Evolutionary conservation across 2,797 vertebrate genomes (phyloP), one percentile per base, ranked within the genome.

Genomic region (Anas bernieri): DNA sequence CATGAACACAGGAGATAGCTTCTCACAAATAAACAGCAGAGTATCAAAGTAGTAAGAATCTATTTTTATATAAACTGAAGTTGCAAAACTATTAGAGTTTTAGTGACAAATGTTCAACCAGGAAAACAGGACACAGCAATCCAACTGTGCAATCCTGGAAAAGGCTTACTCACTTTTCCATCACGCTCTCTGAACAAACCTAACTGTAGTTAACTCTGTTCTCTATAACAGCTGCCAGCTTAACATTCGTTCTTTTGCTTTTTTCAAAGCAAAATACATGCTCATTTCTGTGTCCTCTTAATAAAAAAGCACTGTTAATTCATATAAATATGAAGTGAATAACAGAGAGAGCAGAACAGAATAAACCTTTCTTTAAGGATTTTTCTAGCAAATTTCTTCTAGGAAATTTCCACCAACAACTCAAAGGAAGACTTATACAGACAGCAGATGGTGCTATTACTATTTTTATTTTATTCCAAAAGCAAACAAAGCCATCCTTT

Each of bases 361-460:
- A 89, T 6, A 58, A 89, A 45, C 26, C 75, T 31, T 74, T 86
- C 58, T 89, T 81, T 12, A n/a, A 62, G 37, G 54, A 5, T 61
- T 78, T 20, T 75, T 31, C 52, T 39, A 64, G 52, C 6, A 1
- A 28, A 56, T 31, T 48, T 46, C 46, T 69, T 50, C 58, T 20
- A 16, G 88, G 94, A 91, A 77, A 45, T 73, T 79, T 77, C 73
- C 82, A 83, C 3, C n/a, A 8, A 48, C 52, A 33, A 22, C 39
- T 39, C 64, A 46, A 28, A 30, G 72, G 61, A 4, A 37, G 64
- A 17, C 37, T n/a, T 17, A 9, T 0, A 5, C 62, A 39, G 73
- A 86, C 95, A 95, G 82, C 85, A 94, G 95, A 67, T 91, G 95
- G 94, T 89, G 92, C 88, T 94, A 6, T 90, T 17, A 26, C 66